Base-by-base conservation (phyloP, 2,797 vertebrate species). In the Urosaurus nigricauda region DNA sequence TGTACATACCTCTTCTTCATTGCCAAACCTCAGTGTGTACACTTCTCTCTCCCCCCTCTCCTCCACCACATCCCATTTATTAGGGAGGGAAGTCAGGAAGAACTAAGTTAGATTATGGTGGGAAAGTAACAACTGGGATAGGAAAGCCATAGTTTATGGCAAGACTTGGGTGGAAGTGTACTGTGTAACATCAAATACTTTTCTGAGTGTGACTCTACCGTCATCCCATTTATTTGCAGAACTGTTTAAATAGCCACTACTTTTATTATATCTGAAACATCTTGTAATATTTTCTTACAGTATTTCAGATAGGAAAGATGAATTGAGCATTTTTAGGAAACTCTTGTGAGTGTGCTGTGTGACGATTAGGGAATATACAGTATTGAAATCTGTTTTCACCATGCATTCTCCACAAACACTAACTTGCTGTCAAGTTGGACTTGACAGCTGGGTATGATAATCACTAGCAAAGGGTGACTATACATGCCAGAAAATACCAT, bases 381-480 rank as follows among this genome's bases (percentile, higher is more conserved):
- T 51, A 86, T 43, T 90, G 88, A 40, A 58, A 71, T 79, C 65
- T 35, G 87, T 93, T 93, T 56, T 92, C 14, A 9, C 75, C 47
- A 1, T 93, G 82, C 88, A 83, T 90, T 88, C 7, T 81, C 70
- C 84, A 83, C 7, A 92, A 95, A 95, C 84, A 89, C 89, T 88
- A 92, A 37, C 83, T 88, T 70, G 63, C 78, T 47, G 88, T 94
- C 88, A 82, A 78, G 85, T 91, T 94, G 91, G 86, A 93, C 79
- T 92, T 92, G 92, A 81, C 37, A 91, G 51, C 85, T 79, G 87
- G 89, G 75, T 93, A 91, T 91, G 89, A 91, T 88, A 91, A 91
- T 92, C 86, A 92, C 85, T 87, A 92, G 47, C 75, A 87, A 43
- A 90, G 47, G 92, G 90, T 90, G 92, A 91, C 83, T 90, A 60